Conservation (phyloP, 2,113 vertebrate genomes). For the Lipophrys pholis region DNA sequence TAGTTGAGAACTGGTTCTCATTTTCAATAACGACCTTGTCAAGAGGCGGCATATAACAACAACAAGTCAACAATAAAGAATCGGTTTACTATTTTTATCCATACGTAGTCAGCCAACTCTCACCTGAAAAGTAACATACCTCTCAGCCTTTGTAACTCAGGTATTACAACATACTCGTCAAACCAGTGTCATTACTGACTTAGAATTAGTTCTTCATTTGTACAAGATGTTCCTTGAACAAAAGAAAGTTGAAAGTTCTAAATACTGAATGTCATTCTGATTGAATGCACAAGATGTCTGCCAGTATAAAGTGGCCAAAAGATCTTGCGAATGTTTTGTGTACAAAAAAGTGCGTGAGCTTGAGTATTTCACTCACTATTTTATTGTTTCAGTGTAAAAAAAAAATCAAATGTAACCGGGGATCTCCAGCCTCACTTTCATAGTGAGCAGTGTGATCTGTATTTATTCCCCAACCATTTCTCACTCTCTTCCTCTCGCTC, state of each 20-base stretch:
- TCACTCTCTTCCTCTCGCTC: slow-evolving; percentile 13
- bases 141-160: slow-evolving; percentile 15
- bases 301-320: neutral
- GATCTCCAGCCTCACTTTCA: slow-evolving; percentile 32
- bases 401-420: slow-evolving; percentile 28
- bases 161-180: slow-evolving; percentile 37
- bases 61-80: slow-evolving; percentile 39
- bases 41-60: no score
- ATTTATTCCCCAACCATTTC: slow-evolving; percentile 41
- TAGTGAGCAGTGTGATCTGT: slow-evolving; percentile 49
- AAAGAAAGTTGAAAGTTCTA: neutral
- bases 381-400: slow-evolving; percentile 26
- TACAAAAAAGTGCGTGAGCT: neutral
- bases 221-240: slow-evolving; percentile 25
- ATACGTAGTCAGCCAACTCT: slow-evolving; percentile 13
- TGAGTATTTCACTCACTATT: slow-evolving; percentile 1
- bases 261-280: neutral
- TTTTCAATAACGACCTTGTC: no score
- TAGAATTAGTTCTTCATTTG: slow-evolving; percentile 24
- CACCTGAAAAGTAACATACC: slow-evolving; percentile 1
- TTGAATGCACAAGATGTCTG: neutral
- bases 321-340: neutral
- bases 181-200: slow-evolving; percentile 27
- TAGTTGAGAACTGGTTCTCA: no score
- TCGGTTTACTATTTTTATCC: slow-evolving; percentile 51